These are phyloP conservation scores for Ifrita kowaldi DNA, from an alignment of 2,113 vertebrate species.

Conservation along the genomic window DNA sequence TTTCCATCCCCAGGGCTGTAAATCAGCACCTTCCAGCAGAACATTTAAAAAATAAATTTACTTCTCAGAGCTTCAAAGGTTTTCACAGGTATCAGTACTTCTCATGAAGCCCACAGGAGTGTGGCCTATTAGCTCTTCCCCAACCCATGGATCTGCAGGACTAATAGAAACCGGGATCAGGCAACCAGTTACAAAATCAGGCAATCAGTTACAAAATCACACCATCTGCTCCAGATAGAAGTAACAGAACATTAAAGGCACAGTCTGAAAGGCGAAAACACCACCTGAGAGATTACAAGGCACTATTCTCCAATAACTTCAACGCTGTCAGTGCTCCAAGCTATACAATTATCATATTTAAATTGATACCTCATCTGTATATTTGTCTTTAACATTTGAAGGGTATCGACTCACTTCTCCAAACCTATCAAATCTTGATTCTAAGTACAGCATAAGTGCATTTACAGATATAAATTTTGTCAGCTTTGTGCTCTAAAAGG, in stretches of 20 bases:
- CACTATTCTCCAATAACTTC: neutral
- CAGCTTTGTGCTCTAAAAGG: neutral
- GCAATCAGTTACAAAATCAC: constrained; percentile 15
- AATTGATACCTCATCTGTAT: neutral
- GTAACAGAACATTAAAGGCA: constrained; percentile 17
- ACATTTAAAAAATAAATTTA: constrained; percentile 9
- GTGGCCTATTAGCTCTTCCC: constrained; percentile 5
- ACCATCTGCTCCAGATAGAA: constrained; percentile 1
- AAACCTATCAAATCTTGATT: neutral
- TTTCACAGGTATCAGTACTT: neutral
- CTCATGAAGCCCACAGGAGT: neutral
- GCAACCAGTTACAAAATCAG: constrained; percentile 29
- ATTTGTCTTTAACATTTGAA: neutral
- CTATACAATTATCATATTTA: neutral
- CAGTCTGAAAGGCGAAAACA: neutral
- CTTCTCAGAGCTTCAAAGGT: constrained; percentile 23
- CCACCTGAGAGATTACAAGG: neutral
- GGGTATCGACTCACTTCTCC: neutral
- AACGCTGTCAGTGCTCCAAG: neutral
- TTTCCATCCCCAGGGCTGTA: neutral
- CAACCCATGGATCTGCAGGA: neutral
- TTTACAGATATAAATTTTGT: neutral
- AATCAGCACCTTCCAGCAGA: neutral
- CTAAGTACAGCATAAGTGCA: neutral
- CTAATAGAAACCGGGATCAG: neutral